Base-by-base conservation (phyloP, 2,797 vertebrate species). In the Oryzias sinensis region DNA sequence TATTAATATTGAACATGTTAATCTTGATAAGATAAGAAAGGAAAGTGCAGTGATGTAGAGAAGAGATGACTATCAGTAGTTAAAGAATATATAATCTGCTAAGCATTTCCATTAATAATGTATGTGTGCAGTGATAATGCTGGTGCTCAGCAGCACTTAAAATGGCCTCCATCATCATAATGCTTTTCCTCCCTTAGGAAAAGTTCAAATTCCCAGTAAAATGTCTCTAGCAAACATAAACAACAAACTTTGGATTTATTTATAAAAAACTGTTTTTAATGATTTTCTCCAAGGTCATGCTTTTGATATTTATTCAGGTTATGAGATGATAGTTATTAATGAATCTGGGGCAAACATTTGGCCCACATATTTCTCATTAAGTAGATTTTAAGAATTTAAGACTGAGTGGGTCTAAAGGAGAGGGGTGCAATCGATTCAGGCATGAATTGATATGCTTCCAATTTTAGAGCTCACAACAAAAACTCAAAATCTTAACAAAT, bases 41-140 rank as follows among this genome's bases (percentile, higher is more conserved):
- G 54, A 18, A 1, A 6, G 18, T 46, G 44, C 42, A 43, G 14
- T 43, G 42, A 43, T 16, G 42, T n/a, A 16, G 16, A 58, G 22
- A 52, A 41, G 22, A 13, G 37, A 65, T 22, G 33, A 27, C 41
- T 43, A 49, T 42, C 62, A 70, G 70, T 67, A 72, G 55, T 42
- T 63, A 17, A 80, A 74, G 61, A 70, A 68, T 79, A 57, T 75
- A 65, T 76, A 50, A 82, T 84, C 63, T 53, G 54, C 57, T 51
- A 59, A 68, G 60, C 76, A 65, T 65, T 64, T 56, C 11, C 50
- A 80, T 87, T 77, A 81, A 86, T 84, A 82, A 80, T 83, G 76
- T 20, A 88, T 81, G 49, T 53, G 40, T 47, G 59, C 57, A 52
- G 59, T 46, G 52, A 76, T 79, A 60, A 70, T 80, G 57, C 43